Conservation (phyloP, 1,140 invertebrate genomes). For the Pseudomyrmex gracilis region DNA sequence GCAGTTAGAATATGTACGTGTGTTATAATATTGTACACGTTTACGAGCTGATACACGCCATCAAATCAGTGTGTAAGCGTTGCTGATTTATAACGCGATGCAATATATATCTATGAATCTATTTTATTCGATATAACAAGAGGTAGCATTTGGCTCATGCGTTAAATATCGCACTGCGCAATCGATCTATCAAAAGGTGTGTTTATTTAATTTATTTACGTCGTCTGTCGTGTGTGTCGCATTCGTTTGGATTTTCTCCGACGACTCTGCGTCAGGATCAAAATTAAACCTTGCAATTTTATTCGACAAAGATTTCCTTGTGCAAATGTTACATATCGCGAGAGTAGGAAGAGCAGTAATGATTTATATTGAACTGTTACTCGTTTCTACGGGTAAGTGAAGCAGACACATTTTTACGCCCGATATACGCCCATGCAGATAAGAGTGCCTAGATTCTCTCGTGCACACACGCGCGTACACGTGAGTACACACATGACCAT, state of each 20-base stretch:
- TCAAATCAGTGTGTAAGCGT: background rate
- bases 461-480: background rate
- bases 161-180: background rate
- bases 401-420: slow-evolving; percentile 16
- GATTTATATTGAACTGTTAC: background rate
- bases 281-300: background rate
- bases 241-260: background rate
- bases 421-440: slow-evolving; percentile 58
- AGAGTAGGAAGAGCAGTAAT: background rate
- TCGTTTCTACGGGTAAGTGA: background rate
- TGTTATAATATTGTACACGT: background rate
- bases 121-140: background rate
- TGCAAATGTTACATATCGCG: background rate
- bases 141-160: background rate
- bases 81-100: slow-evolving; percentile 13
- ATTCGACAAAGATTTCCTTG: background rate
- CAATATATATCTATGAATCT: background rate
- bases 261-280: no score
- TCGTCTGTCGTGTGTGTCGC: background rate
- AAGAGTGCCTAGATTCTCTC: slow-evolving; percentile 39
- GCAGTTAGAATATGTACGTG: background rate
- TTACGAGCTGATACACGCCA: background rate
- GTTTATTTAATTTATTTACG: slow-evolving; percentile 13
- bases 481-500: slow-evolving; percentile 6
- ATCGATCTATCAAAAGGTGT: background rate